Evolutionary conservation across 2,888 invertebrate genomes (phyloP).

Genomic region (Chamaedrilus cognettii): DNA sequence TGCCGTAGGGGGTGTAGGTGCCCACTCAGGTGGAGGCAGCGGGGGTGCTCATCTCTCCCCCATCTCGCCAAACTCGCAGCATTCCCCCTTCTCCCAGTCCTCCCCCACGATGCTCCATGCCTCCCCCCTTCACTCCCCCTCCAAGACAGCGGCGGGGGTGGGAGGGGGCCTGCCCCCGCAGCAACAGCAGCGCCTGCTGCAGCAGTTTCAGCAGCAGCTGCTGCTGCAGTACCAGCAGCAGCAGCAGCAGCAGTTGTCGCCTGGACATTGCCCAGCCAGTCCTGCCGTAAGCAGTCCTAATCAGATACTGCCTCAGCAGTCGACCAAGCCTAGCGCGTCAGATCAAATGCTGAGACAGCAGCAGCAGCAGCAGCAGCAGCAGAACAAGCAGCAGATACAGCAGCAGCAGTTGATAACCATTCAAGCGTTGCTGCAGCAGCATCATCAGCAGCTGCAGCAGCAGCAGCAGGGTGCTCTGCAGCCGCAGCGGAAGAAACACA

Average conservation of each 20-base stretch:
- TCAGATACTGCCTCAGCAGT: too few species aligned
- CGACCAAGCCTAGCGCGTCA: too few species aligned
- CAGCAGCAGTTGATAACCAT: slow-evolving; percentile 20
- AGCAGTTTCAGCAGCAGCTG: slow-evolving; percentile 8
- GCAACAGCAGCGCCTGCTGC: slow-evolving; percentile 9
- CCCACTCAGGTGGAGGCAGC: not conserved
- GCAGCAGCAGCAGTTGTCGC: slow-evolving; percentile 1
- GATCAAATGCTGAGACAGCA: slow-evolving; percentile 53
- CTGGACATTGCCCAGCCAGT: not conserved
- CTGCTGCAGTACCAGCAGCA: too few species aligned
- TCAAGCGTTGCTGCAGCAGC: slow-evolving; percentile 19
- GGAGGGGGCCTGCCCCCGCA: slow-evolving; percentile 11
- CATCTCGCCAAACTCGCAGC: slow-evolving; percentile 5
- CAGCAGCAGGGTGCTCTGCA: too few species aligned
- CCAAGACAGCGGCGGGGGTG: not conserved
- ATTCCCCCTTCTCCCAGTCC: not conserved
- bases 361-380: slow-evolving; percentile 68
- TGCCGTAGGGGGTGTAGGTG: too few species aligned
- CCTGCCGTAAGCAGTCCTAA: too few species aligned
- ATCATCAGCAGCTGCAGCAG: slow-evolving; percentile 18
- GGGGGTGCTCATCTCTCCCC: slow-evolving; percentile 6
- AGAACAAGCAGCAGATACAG: slow-evolving; percentile 21
- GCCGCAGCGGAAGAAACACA: not conserved
- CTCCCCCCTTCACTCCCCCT: slow-evolving; percentile 3
- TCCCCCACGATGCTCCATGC: not conserved